Conservation (phyloP, 2,797 vertebrate genomes). For the Spatula clypeata region DNA sequence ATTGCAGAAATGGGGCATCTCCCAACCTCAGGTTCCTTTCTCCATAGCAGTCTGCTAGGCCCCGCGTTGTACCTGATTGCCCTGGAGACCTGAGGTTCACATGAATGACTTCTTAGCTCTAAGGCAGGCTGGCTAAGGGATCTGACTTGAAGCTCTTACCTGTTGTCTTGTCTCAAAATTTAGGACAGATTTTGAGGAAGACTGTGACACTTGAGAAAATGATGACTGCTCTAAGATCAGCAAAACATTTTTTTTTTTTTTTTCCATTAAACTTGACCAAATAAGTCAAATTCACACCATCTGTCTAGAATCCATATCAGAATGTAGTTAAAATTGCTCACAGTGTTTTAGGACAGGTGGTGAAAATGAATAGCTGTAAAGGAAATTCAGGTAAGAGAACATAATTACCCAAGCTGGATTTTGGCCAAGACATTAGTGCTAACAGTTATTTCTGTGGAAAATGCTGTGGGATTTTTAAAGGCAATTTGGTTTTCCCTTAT, state of each 20-base stretch:
- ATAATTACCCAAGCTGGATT: constrained; percentile 13
- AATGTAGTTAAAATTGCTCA: neutral
- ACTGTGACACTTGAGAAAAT: neutral
- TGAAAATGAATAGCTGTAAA: neutral
- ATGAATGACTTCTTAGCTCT: neutral
- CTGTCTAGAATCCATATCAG: neutral
- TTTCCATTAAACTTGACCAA: neutral
- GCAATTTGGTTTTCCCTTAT: constrained; percentile 47
- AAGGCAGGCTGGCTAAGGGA: neutral
- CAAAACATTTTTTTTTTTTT: neutral
- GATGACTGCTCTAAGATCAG: neutral
- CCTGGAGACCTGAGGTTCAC: neutral
- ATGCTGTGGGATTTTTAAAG: constrained; percentile 28
- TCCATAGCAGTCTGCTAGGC: neutral
- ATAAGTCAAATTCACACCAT: neutral
- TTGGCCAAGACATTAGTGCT: neutral
- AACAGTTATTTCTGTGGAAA: constrained; percentile 28
- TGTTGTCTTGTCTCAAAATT: neutral
- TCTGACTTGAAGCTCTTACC: neutral
- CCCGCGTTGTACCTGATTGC: neutral
- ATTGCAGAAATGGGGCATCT: neutral
- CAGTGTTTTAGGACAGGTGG: neutral
- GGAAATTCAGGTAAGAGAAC: constrained; percentile 23
- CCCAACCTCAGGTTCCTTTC: neutral
- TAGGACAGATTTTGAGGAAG: neutral